Conservation (phyloP, 2,113 vertebrate species). For the Paralichthys olivaceus region DNA sequence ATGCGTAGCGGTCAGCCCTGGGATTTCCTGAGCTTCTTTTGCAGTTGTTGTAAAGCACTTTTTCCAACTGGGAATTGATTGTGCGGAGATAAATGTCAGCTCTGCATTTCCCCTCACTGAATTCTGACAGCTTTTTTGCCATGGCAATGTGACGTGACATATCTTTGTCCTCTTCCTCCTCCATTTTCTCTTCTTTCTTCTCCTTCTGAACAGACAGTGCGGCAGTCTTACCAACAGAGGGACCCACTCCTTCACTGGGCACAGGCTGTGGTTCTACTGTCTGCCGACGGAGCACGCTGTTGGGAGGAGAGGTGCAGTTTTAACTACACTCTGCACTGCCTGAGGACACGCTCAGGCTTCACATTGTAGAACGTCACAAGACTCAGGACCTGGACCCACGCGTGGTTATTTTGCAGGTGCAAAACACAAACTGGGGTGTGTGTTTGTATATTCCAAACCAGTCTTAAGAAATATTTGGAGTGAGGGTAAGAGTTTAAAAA, state of each 20-base stretch:
- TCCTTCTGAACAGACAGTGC: constrained; percentile 56
- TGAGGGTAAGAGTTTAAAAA: constrained; percentile 33
- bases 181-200: constrained; percentile 54
- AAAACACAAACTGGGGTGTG: constrained; percentile 50
- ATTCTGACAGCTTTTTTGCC: constrained; percentile 66
- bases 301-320: constrained; percentile 82
- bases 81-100: constrained; percentile 72
- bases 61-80: constrained; percentile 69
- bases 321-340: constrained; percentile 79
- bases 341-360: constrained; percentile 71
- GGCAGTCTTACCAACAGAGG: constrained; percentile 68
- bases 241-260: constrained; percentile 59
- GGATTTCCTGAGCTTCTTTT: constrained; percentile 59
- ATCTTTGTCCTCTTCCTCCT: constrained; percentile 48
- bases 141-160: constrained; percentile 43
- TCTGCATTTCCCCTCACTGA: constrained; percentile 70
- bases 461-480: constrained; percentile 52
- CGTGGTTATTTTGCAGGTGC: constrained; percentile 58
- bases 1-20: constrained; percentile 73
- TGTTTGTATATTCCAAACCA: constrained; percentile 64
- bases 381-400: constrained; percentile 73
- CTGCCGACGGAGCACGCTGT: constrained; percentile 78
- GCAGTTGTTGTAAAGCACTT: constrained; percentile 69
- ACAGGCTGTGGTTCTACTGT: constrained; percentile 65
- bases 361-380: constrained; percentile 83